Evolutionary conservation across 1,140 invertebrate genomes (phyloP), one percentile per base, ranked within the genome.

Genomic region (Brachionus paranguensis): DNA sequence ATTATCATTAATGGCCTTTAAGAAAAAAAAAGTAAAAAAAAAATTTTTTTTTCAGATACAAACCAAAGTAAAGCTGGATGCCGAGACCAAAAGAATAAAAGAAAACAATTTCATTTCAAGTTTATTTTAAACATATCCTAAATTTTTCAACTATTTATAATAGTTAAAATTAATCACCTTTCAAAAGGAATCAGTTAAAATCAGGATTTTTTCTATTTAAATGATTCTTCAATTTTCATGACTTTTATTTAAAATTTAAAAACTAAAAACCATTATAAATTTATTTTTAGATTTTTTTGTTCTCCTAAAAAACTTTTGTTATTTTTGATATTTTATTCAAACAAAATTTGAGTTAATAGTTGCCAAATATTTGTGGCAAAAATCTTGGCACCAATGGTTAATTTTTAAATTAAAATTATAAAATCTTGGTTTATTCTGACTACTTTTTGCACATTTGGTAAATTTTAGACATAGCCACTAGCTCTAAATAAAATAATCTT

Each of bases 291-390:
- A 37, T 6, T 37, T 37, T 37, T 7, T 37, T 33, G 24, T 24
- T 24, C 27, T 29, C 24, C 24, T 6, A 60, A 60, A 60, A 60
- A 60, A 11, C 1, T 12, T 60, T 60, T 17, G n/a, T 20, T 60
- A 14, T 10, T 60, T 60, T 2, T 14, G n/a, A 64, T 6, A 37
- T 7, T 37, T 37, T 7, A 37, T 33, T 70, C 7, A 10, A 41
- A 72, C 12, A 72, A 43, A 20, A 43, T 14, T 20, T 72, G 37
- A 4, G 41, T 43, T 20, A 72, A 72, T 11, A 41, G 14, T 11
- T 43, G 17, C 68, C 68, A 72, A 72, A 72, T 72, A 10, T 72
- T 72, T 72, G 33, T 43, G 29, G 10, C 68, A 72, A 72, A 72
- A 72, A 14, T 72, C n/a, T n/a, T n/a, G n/a, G n/a, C n/a, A n/a